phyloP scores from a whole-genome alignment of 2,888 invertebrate species.

The Acanthacorydalis orientalis region DNA sequence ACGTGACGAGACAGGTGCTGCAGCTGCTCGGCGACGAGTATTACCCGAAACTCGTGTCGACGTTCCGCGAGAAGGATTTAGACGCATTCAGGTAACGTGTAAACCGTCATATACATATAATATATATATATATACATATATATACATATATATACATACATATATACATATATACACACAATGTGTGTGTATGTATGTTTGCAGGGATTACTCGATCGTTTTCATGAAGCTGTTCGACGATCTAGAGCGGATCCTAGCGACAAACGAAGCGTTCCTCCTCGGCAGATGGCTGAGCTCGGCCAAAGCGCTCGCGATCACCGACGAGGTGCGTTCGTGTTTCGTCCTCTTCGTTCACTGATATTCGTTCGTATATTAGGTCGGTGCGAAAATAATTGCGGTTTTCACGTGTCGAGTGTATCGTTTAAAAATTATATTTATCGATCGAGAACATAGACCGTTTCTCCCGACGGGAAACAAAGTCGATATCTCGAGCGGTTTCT shows the following conservation, averaged over 20 bases:
- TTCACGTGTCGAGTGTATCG: too few relatives aligned
- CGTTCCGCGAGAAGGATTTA: constrained; percentile 24
- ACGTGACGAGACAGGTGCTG: constrained; percentile 68
- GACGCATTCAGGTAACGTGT: constrained; percentile 22
- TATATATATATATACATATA: too few relatives aligned
- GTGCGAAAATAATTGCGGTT: too few relatives aligned
- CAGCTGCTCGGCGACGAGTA: constrained; percentile 54
- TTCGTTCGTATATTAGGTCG: not conserved
- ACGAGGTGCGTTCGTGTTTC: constrained; percentile 18
- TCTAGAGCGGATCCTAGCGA: constrained; percentile 43
- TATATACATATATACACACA: not conserved
- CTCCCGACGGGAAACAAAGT: too few relatives aligned
- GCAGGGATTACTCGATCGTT: constrained; percentile 18
- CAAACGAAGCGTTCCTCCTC: constrained; percentile 47
- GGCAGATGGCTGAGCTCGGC: constrained; percentile 55
- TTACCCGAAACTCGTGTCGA: constrained; percentile 33
- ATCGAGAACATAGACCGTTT: too few relatives aligned
- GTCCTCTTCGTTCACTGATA: not conserved
- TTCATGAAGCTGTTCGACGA: constrained; percentile 41
- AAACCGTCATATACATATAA: not conserved
- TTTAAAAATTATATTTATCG: too few relatives aligned
- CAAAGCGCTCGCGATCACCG: constrained; percentile 29
- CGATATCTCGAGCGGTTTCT: too few relatives aligned
- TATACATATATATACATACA: not conserved
- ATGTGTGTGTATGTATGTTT: too few relatives aligned